These are phyloP conservation scores for Tetragnatha montana DNA, from an alignment of 2,888 invertebrate species.

Conservation along the genomic window DNA sequence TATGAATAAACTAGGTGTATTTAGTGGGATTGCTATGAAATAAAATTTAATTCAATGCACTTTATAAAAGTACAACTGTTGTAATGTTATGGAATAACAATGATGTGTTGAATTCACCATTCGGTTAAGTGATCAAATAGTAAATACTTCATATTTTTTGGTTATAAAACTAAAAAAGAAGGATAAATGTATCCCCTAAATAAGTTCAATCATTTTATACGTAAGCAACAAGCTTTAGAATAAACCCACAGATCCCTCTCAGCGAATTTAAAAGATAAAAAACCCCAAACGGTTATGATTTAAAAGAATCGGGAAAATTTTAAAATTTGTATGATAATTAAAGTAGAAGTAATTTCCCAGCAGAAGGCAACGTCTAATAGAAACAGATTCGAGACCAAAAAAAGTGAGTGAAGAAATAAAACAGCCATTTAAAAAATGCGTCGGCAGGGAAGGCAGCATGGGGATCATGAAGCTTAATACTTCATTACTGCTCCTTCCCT, in stretches of 20 bases:
- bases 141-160: no score
- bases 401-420: conserved; percentile 32
- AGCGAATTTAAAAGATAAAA: neutral
- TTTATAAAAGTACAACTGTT: no score
- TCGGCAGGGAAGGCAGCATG: conserved; percentile 20
- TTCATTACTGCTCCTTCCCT: conserved; percentile 62
- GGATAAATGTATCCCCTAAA: no score
- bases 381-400: conserved; percentile 12
- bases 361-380: neutral
- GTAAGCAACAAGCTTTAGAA: no score
- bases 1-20: no score
- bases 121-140: no score
- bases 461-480: conserved; percentile 67
- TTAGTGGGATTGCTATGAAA: no score
- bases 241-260: neutral
- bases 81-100: no score
- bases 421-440: conserved; percentile 43
- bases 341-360: neutral
- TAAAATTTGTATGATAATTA: neutral
- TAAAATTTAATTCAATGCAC: no score
- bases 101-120: no score
- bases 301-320: neutral
- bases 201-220: no score
- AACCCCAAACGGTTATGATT: neutral
- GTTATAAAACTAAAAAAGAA: no score